Evolutionary conservation across 2,113 vertebrate genomes (phyloP).

Genomic region (Indicator maculatus): DNA sequence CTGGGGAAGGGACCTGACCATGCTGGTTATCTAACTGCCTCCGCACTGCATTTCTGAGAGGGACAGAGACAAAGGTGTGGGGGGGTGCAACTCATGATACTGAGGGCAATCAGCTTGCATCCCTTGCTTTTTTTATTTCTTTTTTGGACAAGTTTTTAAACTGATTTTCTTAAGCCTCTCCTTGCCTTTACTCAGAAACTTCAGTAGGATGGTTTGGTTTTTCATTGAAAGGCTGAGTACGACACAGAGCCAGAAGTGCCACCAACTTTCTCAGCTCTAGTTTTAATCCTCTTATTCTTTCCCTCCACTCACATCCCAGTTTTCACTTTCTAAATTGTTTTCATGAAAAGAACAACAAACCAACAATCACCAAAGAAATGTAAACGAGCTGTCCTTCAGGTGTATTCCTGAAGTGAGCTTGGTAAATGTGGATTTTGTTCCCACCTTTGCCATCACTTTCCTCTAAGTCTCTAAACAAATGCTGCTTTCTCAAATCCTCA

Average conservation of each 20-base stretch:
- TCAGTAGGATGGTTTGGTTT: background rate
- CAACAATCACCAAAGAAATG: background rate
- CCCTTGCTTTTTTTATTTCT: background rate
- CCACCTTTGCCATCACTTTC: background rate
- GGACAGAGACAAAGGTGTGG: background rate
- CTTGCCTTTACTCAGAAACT: background rate
- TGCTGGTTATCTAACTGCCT: background rate
- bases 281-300: background rate
- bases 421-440: background rate
- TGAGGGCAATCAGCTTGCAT: background rate
- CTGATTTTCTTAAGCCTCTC: background rate
- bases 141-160: background rate
- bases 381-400: background rate
- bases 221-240: background rate
- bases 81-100: background rate
- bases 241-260: background rate
- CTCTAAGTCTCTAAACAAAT: background rate
- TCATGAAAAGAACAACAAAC: background rate
- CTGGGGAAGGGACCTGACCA: background rate
- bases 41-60: background rate
- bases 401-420: background rate
- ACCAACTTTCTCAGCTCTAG: background rate
- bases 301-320: rapidly evolving
- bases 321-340: background rate
- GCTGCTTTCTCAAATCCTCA: rapidly evolving